Base-by-base conservation (phyloP, 2,888 invertebrate genomes). In the Cetonia aurata region DNA sequence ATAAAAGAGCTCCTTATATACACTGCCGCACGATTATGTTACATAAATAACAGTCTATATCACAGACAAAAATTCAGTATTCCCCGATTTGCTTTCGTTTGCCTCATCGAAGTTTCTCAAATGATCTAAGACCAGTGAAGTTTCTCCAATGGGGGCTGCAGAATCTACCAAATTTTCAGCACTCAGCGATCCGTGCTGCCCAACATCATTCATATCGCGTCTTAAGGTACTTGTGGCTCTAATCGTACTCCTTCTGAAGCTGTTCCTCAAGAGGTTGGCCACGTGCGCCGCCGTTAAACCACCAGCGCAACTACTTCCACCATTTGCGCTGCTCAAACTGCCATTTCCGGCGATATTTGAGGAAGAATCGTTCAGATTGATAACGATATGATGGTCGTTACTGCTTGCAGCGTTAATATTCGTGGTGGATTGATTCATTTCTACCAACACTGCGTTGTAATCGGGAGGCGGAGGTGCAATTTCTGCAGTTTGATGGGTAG, bases 361-460 rank as follows among this genome's bases (percentile, higher is more conserved):
- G 25, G 25, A 25, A 12, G 59, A 72, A 71, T 78, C 79, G 0
- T 76, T 71, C n/a, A 77, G 74, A 48, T 70, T 73, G 1, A 70
- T 59, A 6, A 69, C 65, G 13, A 71, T 65, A 17, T 72, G 71
- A 19, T 25, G 12, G 10, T 42, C 59, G n/a, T 57, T 52, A 13
- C 37, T 59, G 10, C 33, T 52, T 10, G 60, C 79, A 4, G 0
- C 3, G 71, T 55, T 74, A 68, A 42, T 79, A 70, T n/a, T 69
- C 52, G 71, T 41, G 37, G 19, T 19, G 57, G 50, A 56, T 72
- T 86, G 86, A 77, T 88, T 88, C 86, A 89, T 89, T 79, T 90
- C 90, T 2, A 89, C 88, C 71, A 90, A 82, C 4, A 90, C 89
- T 0, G 89, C 86, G 50, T 88, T 88, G 77, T 90, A 90, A 77